A percentile compares a stretch with the other conserved stretches of the same genome.
phyloP scores from a whole-genome alignment of 1,140 invertebrate species.

The Chelonus insularis region DNA sequence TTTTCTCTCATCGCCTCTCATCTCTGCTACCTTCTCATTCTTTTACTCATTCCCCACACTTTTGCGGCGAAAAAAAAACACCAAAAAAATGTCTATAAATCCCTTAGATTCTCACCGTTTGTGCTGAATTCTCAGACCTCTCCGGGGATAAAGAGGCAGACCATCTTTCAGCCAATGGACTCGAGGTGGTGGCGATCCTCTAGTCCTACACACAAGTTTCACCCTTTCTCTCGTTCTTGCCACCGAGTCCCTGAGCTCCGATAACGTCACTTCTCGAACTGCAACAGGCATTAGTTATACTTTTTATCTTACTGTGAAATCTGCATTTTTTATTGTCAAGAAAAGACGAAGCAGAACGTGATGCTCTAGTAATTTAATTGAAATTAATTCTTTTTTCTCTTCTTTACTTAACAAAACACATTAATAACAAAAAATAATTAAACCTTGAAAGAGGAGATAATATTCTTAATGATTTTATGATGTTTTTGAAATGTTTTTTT shows the following conservation, averaged over 20 bases:
- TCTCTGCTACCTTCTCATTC: conserved; percentile 16
- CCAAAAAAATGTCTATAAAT: conserved; percentile 1
- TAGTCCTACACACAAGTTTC: conserved; percentile 69
- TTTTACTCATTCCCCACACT: not conserved
- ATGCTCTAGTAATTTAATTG: no score
- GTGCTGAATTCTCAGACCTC: conserved; percentile 60
- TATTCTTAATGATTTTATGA: no score
- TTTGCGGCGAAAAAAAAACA: not conserved
- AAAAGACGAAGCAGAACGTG: no score
- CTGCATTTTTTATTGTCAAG: no score
- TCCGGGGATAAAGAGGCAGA: conserved; percentile 61
- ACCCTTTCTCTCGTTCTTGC: conserved; percentile 62
- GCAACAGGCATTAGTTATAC: conserved; percentile 36
- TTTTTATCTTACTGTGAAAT: not conserved
- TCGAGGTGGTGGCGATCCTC: conserved; percentile 69
- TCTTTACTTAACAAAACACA: no score
- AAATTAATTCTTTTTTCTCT: no score
- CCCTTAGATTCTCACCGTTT: conserved; percentile 50
- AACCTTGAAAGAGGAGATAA: no score
- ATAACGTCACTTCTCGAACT: conserved; percentile 58
- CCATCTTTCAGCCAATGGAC: conserved; percentile 76
- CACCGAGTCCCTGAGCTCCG: conserved; percentile 58
- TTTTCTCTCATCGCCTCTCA: conserved; percentile 17
- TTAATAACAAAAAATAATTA: no score
- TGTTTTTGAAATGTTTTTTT: no score